phyloP scores from a whole-genome alignment of 2,888 invertebrate species.

The Aporophyla nigra region DNA sequence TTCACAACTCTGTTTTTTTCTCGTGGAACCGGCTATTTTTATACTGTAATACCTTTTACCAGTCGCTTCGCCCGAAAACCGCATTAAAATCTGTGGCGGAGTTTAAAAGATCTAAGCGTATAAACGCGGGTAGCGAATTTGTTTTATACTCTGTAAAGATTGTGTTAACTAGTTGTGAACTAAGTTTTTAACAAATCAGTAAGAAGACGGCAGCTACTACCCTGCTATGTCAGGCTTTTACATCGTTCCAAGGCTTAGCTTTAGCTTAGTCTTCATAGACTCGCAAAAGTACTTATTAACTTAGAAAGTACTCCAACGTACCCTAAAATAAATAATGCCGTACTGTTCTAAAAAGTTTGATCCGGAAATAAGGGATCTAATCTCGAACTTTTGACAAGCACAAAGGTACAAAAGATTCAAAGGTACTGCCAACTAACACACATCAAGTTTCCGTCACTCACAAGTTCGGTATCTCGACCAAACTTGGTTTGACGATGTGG shows the following conservation, averaged over 20 bases:
- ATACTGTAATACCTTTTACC: background rate
- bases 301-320: background rate
- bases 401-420: slow-evolving; percentile 11
- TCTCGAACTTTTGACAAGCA: slow-evolving; percentile 9
- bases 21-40: background rate
- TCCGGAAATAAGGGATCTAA: slow-evolving; percentile 1
- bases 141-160: too few species aligned
- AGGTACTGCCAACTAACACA: slow-evolving; percentile 7
- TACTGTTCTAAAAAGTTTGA: background rate
- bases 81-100: too few species aligned
- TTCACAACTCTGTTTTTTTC: background rate
- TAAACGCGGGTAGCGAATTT: too few species aligned
- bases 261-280: background rate
- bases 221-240: background rate
- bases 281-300: background rate
- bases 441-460: slow-evolving; percentile 10
- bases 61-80: too few species aligned
- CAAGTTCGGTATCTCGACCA: slow-evolving; percentile 26
- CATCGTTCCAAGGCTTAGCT: too few species aligned
- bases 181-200: background rate
- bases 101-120: too few species aligned
- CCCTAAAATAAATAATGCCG: background rate
- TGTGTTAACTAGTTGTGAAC: background rate
- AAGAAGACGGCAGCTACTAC: too few species aligned
- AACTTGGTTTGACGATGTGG: slow-evolving; percentile 43